These are phyloP conservation scores for Colaptes auratus DNA, from an alignment of 2,113 vertebrate genomes.

Conservation along the genomic window DNA sequence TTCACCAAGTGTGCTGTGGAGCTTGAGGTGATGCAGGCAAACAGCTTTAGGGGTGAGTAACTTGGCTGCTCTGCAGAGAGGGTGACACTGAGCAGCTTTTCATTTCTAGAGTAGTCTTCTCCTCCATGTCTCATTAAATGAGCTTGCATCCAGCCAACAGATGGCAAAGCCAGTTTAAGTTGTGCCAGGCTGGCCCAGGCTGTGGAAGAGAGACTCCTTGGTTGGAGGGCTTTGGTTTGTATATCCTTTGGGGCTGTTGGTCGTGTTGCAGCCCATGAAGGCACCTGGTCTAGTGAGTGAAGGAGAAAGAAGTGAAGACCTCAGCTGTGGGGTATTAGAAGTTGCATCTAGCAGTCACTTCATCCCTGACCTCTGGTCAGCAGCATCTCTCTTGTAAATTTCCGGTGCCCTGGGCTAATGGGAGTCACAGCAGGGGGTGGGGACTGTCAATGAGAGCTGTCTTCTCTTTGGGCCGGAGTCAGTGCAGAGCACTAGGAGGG, in stretches of 20 bases:
- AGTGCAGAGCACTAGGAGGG: neutral
- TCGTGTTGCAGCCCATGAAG: neutral
- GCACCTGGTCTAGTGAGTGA: neutral
- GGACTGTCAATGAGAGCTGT: neutral
- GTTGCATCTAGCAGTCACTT: neutral
- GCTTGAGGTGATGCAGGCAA: neutral
- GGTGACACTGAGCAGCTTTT: neutral
- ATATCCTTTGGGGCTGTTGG: neutral
- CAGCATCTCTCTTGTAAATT: neutral
- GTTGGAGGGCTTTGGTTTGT: fast-evolving
- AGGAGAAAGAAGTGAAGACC: neutral
- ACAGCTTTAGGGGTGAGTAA: neutral
- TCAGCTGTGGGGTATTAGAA: neutral
- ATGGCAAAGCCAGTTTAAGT: neutral
- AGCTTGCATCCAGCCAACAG: neutral
- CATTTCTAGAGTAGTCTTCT: neutral
- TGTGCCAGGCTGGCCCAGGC: neutral
- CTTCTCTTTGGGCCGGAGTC: neutral
- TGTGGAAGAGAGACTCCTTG: neutral
- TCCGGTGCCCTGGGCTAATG: neutral
- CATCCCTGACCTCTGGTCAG: neutral
- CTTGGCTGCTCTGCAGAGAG: neutral
- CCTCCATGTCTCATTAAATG: neutral
- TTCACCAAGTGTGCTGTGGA: fast-evolving
- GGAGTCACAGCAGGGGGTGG: neutral